These are phyloP conservation scores for Lasius platythorax DNA, from an alignment of 2,888 invertebrate species.

Conservation along the genomic window DNA sequence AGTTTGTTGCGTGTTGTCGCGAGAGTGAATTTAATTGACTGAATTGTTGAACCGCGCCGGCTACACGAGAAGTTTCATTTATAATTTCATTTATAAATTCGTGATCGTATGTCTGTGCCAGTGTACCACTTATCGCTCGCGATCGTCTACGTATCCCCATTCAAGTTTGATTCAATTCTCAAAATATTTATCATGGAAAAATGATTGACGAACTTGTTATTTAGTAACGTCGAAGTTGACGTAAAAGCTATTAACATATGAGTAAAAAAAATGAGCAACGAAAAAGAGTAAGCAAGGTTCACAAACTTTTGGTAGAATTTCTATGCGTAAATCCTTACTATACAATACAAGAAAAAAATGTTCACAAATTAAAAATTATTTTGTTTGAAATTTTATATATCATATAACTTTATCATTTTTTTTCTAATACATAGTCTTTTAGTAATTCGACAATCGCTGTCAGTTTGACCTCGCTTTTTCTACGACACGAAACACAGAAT, in stretches of 20 bases:
- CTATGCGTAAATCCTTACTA: background rate
- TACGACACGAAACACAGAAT: background rate
- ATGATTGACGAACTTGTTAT: constrained; percentile 33
- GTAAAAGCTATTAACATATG: background rate
- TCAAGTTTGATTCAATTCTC: constrained; percentile 1
- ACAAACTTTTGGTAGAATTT: background rate
- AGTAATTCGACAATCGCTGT: background rate
- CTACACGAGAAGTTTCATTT: constrained; percentile 40
- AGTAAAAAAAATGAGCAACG: background rate
- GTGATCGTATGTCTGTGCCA: background rate
- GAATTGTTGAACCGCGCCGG: constrained; percentile 62
- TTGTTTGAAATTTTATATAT: background rate
- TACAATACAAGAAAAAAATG: background rate
- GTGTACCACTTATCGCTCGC: constrained; percentile 5
- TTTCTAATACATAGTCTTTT: background rate
- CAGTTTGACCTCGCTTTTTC: background rate
- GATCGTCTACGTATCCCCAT: background rate
- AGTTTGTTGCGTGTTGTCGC: constrained; percentile 31
- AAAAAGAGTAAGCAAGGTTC: background rate
- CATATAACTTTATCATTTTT: background rate
- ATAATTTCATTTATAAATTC: constrained; percentile 19
- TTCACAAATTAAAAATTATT: background rate
- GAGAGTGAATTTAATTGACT: constrained; percentile 73
- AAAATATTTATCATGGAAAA: background rate
- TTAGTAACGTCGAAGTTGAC: background rate